Percentiles rank a stretch among this genome's conserved stretches.
Conservation (phyloP, 2,888 invertebrate species). For the Catocala fraxini region DNA sequence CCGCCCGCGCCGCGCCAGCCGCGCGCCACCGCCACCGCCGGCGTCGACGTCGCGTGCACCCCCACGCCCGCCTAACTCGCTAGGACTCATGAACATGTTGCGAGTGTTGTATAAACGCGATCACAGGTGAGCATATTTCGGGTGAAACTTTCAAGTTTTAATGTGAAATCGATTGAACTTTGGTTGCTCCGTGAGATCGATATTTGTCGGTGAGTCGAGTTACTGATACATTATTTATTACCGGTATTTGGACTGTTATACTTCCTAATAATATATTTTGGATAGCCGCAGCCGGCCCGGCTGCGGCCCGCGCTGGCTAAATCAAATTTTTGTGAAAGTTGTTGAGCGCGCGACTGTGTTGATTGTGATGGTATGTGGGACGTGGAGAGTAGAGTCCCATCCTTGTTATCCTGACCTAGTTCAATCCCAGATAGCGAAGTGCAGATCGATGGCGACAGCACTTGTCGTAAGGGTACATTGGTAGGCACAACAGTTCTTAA, state of each 20-base stretch:
- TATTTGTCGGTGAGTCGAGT: slow-evolving; percentile 70
- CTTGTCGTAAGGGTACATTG: slow-evolving; percentile 30
- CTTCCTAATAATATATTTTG: slow-evolving; percentile 60
- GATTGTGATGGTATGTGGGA: slow-evolving; percentile 23
- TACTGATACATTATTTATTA: slow-evolving; percentile 70
- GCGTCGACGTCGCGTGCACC: slow-evolving; percentile 42
- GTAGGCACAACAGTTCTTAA: slow-evolving; percentile 37
- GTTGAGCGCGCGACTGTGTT: slow-evolving; percentile 29
- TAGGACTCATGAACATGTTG: slow-evolving; percentile 61
- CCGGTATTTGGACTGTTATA: slow-evolving; percentile 60
- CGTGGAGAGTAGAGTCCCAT: slow-evolving; percentile 17
- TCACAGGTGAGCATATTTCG: slow-evolving; percentile 67
- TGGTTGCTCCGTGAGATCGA: slow-evolving; percentile 64
- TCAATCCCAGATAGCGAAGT: slow-evolving; percentile 34
- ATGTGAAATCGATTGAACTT: slow-evolving; percentile 74
- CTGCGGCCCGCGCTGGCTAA: background rate
- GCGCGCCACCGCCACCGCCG: slow-evolving; percentile 39
- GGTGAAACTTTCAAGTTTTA: slow-evolving; percentile 68
- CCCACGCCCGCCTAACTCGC: slow-evolving; percentile 50
- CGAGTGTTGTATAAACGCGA: slow-evolving; percentile 66
- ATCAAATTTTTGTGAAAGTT: slow-evolving; percentile 32
- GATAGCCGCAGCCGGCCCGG: slow-evolving; percentile 31
- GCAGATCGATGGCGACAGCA: slow-evolving; percentile 51
- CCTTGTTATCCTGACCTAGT: slow-evolving; percentile 55
- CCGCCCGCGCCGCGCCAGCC: slow-evolving; percentile 39